Percentiles rank a stretch among this genome's conserved stretches.
These are phyloP conservation scores for Puma concolor DNA, from an alignment of 2,113 vertebrate species.

Conservation along the genomic window DNA sequence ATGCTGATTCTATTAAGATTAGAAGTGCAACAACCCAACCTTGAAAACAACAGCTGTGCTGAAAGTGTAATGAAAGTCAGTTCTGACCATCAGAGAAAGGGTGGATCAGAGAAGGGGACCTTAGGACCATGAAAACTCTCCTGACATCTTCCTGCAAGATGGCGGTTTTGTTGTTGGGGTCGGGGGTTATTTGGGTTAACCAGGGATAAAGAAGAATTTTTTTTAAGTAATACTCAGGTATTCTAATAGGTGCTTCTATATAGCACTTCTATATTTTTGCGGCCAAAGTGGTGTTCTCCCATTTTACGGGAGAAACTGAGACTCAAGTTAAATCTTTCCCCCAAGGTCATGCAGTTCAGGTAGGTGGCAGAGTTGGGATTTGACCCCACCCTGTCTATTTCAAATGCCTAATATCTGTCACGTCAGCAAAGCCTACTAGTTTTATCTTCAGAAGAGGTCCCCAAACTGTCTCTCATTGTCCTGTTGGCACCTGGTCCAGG, in stretches of 20 bases:
- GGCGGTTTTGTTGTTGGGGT: background rate
- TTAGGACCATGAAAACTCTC: background rate
- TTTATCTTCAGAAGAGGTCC: background rate
- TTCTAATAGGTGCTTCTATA: background rate
- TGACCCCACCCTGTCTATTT: background rate
- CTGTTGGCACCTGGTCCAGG: background rate
- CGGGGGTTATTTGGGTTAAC: background rate
- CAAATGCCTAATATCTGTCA: background rate
- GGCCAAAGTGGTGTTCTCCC: background rate
- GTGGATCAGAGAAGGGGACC: too few species aligned
- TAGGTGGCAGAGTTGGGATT: background rate
- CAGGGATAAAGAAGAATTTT: background rate
- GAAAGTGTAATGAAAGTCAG: background rate
- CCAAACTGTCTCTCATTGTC: too few species aligned
- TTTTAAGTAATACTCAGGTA: background rate
- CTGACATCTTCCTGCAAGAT: background rate
- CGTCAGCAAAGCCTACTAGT: background rate
- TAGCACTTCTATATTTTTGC: background rate
- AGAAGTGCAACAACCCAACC: background rate
- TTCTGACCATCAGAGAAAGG: too few species aligned
- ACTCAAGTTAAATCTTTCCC: background rate
- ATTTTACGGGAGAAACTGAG: background rate
- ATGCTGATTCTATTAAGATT: constrained; percentile 61
- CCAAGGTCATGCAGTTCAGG: background rate
- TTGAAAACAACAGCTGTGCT: background rate